Percentiles rank a stretch among this genome's conserved stretches.
These are phyloP conservation scores for Plagiodera versicolora DNA, from an alignment of 2,888 invertebrate species.

Conservation along the genomic window DNA sequence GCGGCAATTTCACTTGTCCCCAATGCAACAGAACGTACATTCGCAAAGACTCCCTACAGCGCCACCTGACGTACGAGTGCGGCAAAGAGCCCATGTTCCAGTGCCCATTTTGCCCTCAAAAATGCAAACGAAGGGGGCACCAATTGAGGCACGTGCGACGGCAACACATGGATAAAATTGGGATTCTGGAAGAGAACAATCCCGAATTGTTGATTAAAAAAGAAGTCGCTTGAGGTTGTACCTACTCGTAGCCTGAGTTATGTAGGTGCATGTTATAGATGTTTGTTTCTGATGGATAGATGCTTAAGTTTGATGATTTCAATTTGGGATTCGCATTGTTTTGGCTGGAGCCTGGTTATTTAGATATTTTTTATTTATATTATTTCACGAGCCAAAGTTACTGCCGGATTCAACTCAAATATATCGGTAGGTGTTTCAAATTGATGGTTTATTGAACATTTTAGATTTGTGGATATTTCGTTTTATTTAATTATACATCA, in stretches of 20 bases:
- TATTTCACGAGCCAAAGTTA: too few relatives aligned
- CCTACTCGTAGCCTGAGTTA: slow-evolving; percentile 1
- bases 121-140: slow-evolving; percentile 68
- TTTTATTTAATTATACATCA: too few relatives aligned
- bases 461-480: too few relatives aligned
- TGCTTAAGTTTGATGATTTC: neutral
- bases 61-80: slow-evolving; percentile 78
- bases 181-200: slow-evolving; percentile 55
- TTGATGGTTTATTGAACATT: too few relatives aligned
- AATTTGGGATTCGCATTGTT: neutral
- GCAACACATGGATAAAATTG: slow-evolving; percentile 59
- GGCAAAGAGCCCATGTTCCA: slow-evolving; percentile 71
- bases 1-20: slow-evolving; percentile 59
- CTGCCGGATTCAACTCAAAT: too few relatives aligned
- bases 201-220: slow-evolving; percentile 44
- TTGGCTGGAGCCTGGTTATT: neutral
- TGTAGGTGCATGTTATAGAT: slow-evolving; percentile 12
- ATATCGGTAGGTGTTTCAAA: too few relatives aligned
- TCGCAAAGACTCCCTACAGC: slow-evolving; percentile 74
- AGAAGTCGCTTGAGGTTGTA: slow-evolving; percentile 11
- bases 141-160: slow-evolving; percentile 60
- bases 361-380: too few relatives aligned
- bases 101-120: slow-evolving; percentile 70
- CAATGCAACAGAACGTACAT: slow-evolving; percentile 79
- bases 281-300: neutral